A percentile compares a stretch with the other conserved stretches of the same genome.
These are phyloP conservation scores for Monopterus albus DNA, from an alignment of 2,113 vertebrate genomes.

Conservation along the genomic window DNA sequence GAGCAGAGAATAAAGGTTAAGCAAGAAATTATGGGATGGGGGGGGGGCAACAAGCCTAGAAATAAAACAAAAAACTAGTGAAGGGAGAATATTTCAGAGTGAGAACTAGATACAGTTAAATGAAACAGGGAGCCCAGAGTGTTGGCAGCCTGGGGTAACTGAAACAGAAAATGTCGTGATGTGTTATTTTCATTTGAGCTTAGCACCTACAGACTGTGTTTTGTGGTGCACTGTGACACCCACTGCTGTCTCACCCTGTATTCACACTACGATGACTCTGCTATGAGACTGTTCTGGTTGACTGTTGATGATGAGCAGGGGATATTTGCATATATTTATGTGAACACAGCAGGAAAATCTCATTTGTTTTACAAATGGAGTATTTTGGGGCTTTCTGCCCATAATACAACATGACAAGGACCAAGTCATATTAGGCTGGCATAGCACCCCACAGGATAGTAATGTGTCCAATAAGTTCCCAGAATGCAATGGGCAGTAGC, in stretches of 20 bases:
- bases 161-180: constrained; percentile 14
- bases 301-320: neutral
- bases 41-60: neutral
- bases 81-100: neutral
- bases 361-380: constrained; percentile 19
- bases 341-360: constrained; percentile 22
- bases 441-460: neutral
- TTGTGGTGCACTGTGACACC: constrained; percentile 17
- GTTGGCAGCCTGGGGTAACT: neutral
- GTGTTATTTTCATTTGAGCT: constrained; percentile 22
- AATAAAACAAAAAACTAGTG: neutral
- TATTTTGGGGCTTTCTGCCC: constrained; percentile 4
- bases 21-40: neutral
- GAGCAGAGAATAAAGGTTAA: neutral
- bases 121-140: neutral
- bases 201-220: constrained; percentile 12
- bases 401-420: neutral
- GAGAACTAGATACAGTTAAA: neutral
- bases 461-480: neutral
- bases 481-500: neutral
- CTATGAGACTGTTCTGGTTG: constrained; percentile 16
- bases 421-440: neutral
- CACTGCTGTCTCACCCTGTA: constrained; percentile 35
- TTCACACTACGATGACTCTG: constrained; percentile 32
- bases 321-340: constrained; percentile 28